Evolutionary conservation across 2,113 vertebrate genomes (phyloP).

Genomic region (Madoqua kirkii): DNA sequence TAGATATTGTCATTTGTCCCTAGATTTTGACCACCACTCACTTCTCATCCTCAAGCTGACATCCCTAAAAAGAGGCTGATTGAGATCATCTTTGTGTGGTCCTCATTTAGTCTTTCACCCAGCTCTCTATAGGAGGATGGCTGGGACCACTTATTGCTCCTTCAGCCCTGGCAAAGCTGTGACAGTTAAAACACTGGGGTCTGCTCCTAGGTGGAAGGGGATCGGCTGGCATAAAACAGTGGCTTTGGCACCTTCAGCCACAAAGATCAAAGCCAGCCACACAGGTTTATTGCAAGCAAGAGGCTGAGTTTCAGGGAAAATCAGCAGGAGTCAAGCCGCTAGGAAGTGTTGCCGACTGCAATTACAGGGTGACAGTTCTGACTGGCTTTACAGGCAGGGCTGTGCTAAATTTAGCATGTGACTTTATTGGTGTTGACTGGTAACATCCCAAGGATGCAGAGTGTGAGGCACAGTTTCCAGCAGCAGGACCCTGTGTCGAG

Average conservation of each 20-base stretch:
- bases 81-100: neutral
- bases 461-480: neutral
- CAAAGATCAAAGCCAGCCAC: neutral
- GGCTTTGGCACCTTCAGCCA: neutral
- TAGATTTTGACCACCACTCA: neutral
- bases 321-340: neutral
- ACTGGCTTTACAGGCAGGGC: neutral
- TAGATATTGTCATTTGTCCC: neutral
- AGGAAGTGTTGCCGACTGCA: neutral
- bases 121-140: neutral
- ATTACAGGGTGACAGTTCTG: neutral
- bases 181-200: neutral
- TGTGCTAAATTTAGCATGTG: conserved; percentile 23
- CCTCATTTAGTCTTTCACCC: neutral
- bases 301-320: neutral
- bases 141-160: neutral
- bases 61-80: neutral
- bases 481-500: neutral
- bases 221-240: neutral
- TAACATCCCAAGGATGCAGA: neutral
- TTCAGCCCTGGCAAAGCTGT: neutral
- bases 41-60: neutral
- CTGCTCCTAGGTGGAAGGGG: neutral
- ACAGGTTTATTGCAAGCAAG: neutral
- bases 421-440: neutral